These are phyloP conservation scores for Paradoxurus hermaphroditus DNA, from an alignment of 2,113 vertebrate species.

Conservation along the genomic window DNA sequence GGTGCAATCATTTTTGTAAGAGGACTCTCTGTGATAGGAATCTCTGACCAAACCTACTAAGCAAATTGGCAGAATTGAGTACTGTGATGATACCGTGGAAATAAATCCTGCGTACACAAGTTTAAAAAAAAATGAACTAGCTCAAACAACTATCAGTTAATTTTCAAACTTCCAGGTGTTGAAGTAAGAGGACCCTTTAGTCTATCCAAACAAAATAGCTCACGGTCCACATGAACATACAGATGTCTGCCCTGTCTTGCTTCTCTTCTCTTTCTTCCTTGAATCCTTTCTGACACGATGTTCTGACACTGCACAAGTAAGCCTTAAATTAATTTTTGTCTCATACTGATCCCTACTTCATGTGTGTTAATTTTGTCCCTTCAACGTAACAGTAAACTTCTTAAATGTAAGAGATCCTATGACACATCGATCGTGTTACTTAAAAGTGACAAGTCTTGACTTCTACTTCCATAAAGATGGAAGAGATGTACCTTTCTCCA, in stretches of 20 bases:
- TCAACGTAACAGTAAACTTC: background rate
- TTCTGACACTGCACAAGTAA: background rate
- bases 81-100: background rate
- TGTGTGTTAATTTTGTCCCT: background rate
- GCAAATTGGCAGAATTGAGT: background rate
- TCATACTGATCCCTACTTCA: background rate
- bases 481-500: background rate
- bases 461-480: background rate
- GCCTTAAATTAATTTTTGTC: background rate
- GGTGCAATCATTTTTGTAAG: background rate
- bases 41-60: background rate
- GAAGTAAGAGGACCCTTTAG: background rate
- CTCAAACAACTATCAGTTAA: background rate
- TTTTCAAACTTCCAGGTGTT: background rate
- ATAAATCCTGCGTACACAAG: background rate
- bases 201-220: background rate
- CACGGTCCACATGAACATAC: too few species aligned
- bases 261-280: background rate
- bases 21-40: background rate
- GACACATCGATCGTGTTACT: background rate
- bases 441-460: background rate
- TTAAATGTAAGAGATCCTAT: background rate
- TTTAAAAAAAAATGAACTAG: background rate
- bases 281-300: background rate
- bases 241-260: background rate